Base-by-base conservation (phyloP, 1,140 invertebrate species). In the Ceratoteleas bidentatus region DNA sequence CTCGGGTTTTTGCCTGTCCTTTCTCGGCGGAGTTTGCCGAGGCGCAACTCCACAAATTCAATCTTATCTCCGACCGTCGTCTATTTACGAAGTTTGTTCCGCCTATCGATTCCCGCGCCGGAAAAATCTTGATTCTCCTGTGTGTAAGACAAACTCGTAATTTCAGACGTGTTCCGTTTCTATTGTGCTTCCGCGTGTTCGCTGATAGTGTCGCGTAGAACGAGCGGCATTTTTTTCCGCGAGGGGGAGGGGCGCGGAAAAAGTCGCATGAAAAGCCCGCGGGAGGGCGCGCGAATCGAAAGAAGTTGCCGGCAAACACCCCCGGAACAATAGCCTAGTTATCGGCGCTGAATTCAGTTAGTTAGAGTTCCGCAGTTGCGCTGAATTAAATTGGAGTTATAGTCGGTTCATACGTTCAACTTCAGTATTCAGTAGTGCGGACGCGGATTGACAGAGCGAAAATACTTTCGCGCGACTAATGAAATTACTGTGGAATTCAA, bases 61-160 rank as follows among this genome's bases (percentile, higher is more conserved):
- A 83, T 83, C 77, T 81, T 85, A 85, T 80, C 77, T 74, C 66
- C 81, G 34, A 75, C 81, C 81, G 76, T 61, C 58, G 40, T 62
- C 78, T 66, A 78, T 75, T 76, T 77, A 81, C 77, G 33, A 64
- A 78, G 83, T 84, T 84, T 78, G 78, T 84, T 84, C 83, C 83
- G 78, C 74, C 77, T 79, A 84, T 84, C 83, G 79, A 84, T 81
- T 82, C 66, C 69, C 69, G 70, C 56, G 60, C 62, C 45, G 53
- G 70, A 58, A 76, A 73, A 77, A 69, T 65, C 57, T 73, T 72
- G 73, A 81, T 24, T 68, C 40, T 73, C 62, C 10, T 40, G 56
- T 57, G 73, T 61, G 43, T 54, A 60, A 74, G 72, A 72, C 58
- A 81, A 81, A 83, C 69, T 69, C 64, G 77, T 65, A 72, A 77